Evolutionary conservation across 2,888 invertebrate genomes (phyloP), one percentile per base, ranked within the genome.

Genomic region (Tetramorium bicarinatum): DNA sequence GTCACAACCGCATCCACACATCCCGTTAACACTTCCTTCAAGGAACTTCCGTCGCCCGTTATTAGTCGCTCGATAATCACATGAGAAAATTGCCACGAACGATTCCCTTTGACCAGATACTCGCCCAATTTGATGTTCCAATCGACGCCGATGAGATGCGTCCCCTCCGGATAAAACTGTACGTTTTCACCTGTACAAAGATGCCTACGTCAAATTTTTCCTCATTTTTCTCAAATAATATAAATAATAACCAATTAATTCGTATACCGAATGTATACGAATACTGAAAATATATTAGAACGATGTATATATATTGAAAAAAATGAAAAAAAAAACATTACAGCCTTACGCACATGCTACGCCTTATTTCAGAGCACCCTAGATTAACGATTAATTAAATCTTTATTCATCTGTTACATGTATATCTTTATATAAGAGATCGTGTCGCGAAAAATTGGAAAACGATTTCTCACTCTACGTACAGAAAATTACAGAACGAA

Each of bases 1-100:
- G 93, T 93, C 3, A 94, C 92, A 44, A 94, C 94, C 1, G 89
- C 92, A 66, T 94, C 94, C 4, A 94, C 91, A 21, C 82, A 91
- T 72, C 89, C 89, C 2, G 90, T 90, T 2, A 93, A 91, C 64
- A 94, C 87, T 6, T 74, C 86, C 76, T 88, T 91, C 82, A 94
- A 81, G 0, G 87, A 92, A 71, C 91, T 92, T 15, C 94, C 94
- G 82, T 94, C 94, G 2, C 93, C 93, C 29, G 92, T 86, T 64
- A 94, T 91, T 4, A 93, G 29, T 29, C 91, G 91, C 85, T 94
- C 94, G 25, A 94, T 87, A 61, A 90, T 82, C 13, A 94, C 83
- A 54, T 94, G 94, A 15, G 91, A 87, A 85, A 94, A 94, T 87
- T 93, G 89, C 91, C 92, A 92, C 2, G 91, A 91, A 38, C 90